A percentile compares a stretch with the other conserved stretches of the same genome.
phyloP scores from a whole-genome alignment of 2,797 vertebrate species.

The Neomorphus geoffroyi region DNA sequence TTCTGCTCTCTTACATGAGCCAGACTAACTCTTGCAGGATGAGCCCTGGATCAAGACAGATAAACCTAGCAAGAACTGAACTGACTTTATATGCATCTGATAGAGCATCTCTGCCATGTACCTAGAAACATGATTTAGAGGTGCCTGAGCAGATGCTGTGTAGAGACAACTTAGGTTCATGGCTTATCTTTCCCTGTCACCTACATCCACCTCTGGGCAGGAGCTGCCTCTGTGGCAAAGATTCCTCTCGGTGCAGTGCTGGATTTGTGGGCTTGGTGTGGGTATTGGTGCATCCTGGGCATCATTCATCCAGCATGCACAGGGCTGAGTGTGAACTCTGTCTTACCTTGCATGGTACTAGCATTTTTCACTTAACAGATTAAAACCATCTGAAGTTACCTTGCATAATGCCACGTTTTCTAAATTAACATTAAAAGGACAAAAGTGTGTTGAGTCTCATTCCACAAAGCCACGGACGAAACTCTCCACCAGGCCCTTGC shows the following conservation, averaged over 20 bases:
- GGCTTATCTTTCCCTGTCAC: background rate
- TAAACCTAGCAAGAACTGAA: background rate
- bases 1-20: background rate
- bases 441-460: background rate
- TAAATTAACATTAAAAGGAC: background rate
- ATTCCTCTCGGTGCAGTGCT: background rate
- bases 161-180: background rate
- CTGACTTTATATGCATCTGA: background rate
- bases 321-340: background rate
- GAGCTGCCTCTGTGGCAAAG: background rate
- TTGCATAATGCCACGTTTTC: background rate
- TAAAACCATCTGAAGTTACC: background rate
- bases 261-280: accelerated
- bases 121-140: background rate
- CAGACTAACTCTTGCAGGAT: background rate
- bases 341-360: background rate
- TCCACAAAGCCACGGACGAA: background rate
- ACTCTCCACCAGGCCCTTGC: background rate
- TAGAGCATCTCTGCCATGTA: background rate
- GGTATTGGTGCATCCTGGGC: background rate
- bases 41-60: background rate
- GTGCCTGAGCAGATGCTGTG: background rate
- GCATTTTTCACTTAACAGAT: background rate
- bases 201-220: background rate
- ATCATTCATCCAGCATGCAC: accelerated